Conservation (phyloP, 1,140 invertebrate species). For the Diorhabda sublineata region DNA sequence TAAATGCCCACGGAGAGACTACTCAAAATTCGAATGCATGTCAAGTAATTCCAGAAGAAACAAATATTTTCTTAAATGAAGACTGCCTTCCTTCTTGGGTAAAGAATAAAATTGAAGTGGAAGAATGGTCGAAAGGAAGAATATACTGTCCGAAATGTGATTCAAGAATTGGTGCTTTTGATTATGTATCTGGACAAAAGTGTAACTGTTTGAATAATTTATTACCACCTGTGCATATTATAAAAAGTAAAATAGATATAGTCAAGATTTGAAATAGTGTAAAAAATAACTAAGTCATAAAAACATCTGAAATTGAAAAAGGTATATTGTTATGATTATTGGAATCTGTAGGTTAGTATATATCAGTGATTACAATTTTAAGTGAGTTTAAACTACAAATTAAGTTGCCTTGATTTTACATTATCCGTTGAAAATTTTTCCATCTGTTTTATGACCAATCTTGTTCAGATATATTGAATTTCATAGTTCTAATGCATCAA, state of each 20-base stretch:
- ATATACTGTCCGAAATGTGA: slow-evolving; percentile 49
- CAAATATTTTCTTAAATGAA: slow-evolving; percentile 30
- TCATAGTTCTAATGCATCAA: too few species aligned
- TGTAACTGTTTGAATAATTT: slow-evolving; percentile 46
- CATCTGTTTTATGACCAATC: too few species aligned
- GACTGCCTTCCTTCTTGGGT: slow-evolving; percentile 32
- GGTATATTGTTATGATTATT: not conserved
- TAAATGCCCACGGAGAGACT: slow-evolving; percentile 28
- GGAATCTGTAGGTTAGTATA: not conserved
- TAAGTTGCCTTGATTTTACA: too few species aligned
- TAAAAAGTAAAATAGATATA: slow-evolving; percentile 47
- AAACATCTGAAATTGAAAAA: too few species aligned
- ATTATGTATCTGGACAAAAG: slow-evolving; percentile 50
- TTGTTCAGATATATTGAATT: too few species aligned
- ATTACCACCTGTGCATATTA: slow-evolving; percentile 46
- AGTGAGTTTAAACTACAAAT: not conserved
- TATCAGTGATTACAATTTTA: too few species aligned
- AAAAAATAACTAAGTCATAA: too few species aligned
- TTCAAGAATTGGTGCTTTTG: slow-evolving; percentile 50
- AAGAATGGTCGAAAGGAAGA: slow-evolving; percentile 51
- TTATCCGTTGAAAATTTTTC: too few species aligned
- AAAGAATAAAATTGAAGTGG: slow-evolving; percentile 25
- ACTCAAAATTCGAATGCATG: slow-evolving; percentile 2
- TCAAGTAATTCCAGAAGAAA: slow-evolving; percentile 18
- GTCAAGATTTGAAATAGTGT: not conserved